A percentile compares a stretch with the other conserved stretches of the same genome.
Conservation (phyloP, 2,797 vertebrate genomes). For the Catamblyrhynchus diadema region DNA sequence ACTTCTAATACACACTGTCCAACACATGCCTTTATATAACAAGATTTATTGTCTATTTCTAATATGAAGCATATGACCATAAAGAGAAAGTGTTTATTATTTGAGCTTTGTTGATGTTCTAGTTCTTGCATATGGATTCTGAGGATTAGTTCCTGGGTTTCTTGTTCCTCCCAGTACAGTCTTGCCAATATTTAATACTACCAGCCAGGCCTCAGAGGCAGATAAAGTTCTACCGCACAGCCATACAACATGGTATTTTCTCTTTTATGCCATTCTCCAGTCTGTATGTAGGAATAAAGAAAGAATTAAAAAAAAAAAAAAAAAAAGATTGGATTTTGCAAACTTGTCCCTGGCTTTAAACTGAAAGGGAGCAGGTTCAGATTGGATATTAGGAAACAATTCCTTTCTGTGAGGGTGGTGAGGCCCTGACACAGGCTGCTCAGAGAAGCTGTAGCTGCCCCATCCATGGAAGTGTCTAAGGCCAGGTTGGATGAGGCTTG, state of each 20-base stretch:
- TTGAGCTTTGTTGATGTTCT: not conserved
- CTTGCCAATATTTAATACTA: not conserved
- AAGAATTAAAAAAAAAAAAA: too few species aligned
- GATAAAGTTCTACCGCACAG: not conserved
- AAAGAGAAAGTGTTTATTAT: not conserved
- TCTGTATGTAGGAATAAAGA: not conserved
- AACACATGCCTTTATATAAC: not conserved
- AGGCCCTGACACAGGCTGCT: not conserved
- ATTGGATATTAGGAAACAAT: not conserved
- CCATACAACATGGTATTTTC: not conserved
- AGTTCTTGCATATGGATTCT: not conserved
- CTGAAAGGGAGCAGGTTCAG: not conserved
- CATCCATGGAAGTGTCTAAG: fast-evolving
- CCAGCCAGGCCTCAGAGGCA: not conserved
- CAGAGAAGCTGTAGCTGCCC: not conserved
- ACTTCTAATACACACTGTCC: not conserved
- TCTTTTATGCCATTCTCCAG: not conserved
- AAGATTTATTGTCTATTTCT: not conserved
- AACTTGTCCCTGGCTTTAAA: not conserved
- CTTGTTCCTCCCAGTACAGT: not conserved
- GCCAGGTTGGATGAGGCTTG: fast-evolving
- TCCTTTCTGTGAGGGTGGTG: not conserved
- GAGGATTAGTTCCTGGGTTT: not conserved
- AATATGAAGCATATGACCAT: not conserved
- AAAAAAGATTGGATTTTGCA: not conserved